phyloP scores from a whole-genome alignment of 2,113 vertebrate genomes.

The Anoura caudifer region DNA sequence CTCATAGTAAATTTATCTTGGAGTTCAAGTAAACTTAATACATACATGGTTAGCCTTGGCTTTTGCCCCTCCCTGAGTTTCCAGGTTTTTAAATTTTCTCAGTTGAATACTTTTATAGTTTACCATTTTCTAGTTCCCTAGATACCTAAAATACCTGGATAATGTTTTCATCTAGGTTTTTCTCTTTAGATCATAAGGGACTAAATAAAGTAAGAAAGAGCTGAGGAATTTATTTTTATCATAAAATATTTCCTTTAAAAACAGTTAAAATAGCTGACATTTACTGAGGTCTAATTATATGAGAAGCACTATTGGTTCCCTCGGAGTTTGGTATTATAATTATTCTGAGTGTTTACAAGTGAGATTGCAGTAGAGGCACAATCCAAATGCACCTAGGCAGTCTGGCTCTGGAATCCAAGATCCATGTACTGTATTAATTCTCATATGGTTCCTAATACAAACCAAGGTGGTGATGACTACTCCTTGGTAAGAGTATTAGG shows the following conservation, averaged over 20 bases:
- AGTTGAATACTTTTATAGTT: background rate
- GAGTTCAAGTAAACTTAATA: background rate
- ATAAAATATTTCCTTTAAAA: conserved; percentile 28
- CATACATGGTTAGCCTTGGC: background rate
- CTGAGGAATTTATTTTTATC: conserved; percentile 3
- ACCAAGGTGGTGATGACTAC: background rate
- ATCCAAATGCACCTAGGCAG: background rate
- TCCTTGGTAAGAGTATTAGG: background rate
- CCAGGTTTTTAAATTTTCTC: background rate
- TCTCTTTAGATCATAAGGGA: background rate
- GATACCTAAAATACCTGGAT: conserved; percentile 10
- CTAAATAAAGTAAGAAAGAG: background rate
- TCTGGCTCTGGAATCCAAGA: background rate
- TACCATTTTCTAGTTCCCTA: conserved; percentile 13
- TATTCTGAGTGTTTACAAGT: conserved; percentile 14
- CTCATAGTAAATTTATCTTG: conserved; percentile 9
- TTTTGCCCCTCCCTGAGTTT: background rate
- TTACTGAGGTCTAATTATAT: background rate
- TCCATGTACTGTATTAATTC: background rate
- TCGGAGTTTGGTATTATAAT: background rate
- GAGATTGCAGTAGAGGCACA: background rate
- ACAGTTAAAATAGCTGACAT: background rate
- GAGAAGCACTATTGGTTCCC: background rate
- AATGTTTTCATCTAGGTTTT: background rate
- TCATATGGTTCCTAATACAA: background rate